Evolutionary conservation across 2,888 invertebrate species (phyloP), one percentile per base, ranked within the genome.

Genomic region (Bimastos eiseni): DNA sequence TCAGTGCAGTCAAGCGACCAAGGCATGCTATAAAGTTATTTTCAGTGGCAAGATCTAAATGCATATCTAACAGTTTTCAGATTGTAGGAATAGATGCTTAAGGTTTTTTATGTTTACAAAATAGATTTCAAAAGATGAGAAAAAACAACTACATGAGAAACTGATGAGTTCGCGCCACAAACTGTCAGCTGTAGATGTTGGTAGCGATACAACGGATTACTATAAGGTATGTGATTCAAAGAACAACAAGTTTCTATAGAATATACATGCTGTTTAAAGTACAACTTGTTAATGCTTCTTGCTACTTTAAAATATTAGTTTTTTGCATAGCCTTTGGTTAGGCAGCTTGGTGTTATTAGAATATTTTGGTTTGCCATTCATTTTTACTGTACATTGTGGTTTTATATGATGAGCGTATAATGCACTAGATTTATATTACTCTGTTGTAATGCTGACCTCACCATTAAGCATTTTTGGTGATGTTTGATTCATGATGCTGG

Each of bases 71-170:
- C 21, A 49, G 41, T 41, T 49, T 49, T 49, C 49, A n/a, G n/a
- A 1, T 70, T 30, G 30, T 70, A 70, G 1, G n/a, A 70, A 70
- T n/a, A 70, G 70, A n/a, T 70, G 3, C n/a, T 70, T 6, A 5
- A n/a, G 30, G 30, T 70, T 30, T 49, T 49, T 70, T 70, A n/a
- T 70, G 5, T 70, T 70, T n/a, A n/a, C 70, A 70, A n/a, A 38
- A 90, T 55, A 91, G 91, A 91, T 91, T 44, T 89, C 91, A 13
- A 49, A 49, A 13, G 92, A 92, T 17, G 94, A 94, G 89, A 93
- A 93, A 92, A 90, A 90, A 21, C 90, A 90, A 21, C 89, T 93
- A 5, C 91, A 90, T 8, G 93, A 93, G 38, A 91, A 93, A 55
- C 91, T 94, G 83, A 70, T 86, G n/a, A 38, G 86, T 44, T 49